Base-by-base conservation (phyloP, 2,113 vertebrate genomes). In the Casuarius casuarius region DNA sequence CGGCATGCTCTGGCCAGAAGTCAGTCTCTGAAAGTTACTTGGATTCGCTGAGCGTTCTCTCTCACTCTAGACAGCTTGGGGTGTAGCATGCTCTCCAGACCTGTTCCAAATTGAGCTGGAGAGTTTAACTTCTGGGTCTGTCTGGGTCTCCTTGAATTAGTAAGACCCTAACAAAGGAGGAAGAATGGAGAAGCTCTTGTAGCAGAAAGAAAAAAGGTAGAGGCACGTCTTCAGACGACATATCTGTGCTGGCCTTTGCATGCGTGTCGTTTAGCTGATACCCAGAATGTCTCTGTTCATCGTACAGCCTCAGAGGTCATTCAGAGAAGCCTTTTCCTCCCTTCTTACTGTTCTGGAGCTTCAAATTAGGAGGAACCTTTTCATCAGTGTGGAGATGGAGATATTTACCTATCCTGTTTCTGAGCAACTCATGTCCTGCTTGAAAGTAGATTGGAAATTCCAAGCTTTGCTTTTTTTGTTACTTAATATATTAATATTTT, bases 181-280 rank as follows among this genome's bases (percentile, higher is more conserved):
- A 44, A 11, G 26, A 90, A 5, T 0, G 31, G 23, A 21, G 26
- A 40, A 58, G 72, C 14, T 20, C 31, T 12, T 31, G 48, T 58
- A 22, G 28, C 16, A 31, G 49, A 29, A 56, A 11, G 17, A 18
- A 8, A 21, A 29, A 78, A 78, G 29, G 12, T 67, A 4, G 1
- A 4, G 1, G 0, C 7, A 2, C 2, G 15, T 58, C 15, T 66
- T 9, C 44, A 48, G 31, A 10, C 29, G 8, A 9, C 1, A 0
- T 10, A 5, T 2, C 23, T 12, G 1, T 48, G 31, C 72, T 76
- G 65, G 46, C 49, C 29, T 26, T 38, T 38, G 18, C 20, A 1
- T 2, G 5, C 1, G 1, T 29, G 10, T 59, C 26, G 15, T 42
- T 61, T 80, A 74, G 48, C 59, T 46, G 52, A 12, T 21, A 12